A percentile compares a stretch with the other conserved stretches of the same genome.
Evolutionary conservation across 2,797 vertebrate genomes (phyloP).

Genomic region (Cossypha caffra): DNA sequence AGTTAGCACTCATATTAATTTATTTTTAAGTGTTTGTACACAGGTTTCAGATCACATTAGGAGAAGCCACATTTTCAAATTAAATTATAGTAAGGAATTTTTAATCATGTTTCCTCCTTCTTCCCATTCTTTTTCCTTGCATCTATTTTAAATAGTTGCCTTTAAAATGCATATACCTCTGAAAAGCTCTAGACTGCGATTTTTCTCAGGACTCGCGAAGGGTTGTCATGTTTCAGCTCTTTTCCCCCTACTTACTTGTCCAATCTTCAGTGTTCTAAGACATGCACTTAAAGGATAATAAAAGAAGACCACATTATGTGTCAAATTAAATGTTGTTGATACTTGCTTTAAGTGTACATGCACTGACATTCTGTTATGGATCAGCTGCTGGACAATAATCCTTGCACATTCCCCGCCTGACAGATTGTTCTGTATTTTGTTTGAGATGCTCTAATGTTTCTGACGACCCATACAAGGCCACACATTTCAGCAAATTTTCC

Average conservation of each 20-base stretch:
- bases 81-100: slow-evolving; percentile 15
- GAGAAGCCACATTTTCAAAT: not conserved
- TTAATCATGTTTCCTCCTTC: not conserved
- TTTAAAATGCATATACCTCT: slow-evolving; percentile 17
- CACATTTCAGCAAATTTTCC: slow-evolving; percentile 76
- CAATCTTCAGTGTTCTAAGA: slow-evolving; percentile 53
- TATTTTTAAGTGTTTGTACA: slow-evolving; percentile 12
- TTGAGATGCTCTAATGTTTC: slow-evolving; percentile 70
- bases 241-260: slow-evolving; percentile 16
- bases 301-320: slow-evolving; percentile 67
- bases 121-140: not conserved
- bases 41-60: not conserved
- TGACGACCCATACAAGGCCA: slow-evolving; percentile 75
- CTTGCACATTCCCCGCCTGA: slow-evolving; percentile 61
- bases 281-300: slow-evolving; percentile 60
- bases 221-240: slow-evolving; percentile 28
- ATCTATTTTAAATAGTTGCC: slow-evolving; percentile 5
- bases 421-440: slow-evolving; percentile 69
- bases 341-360: slow-evolving; percentile 45
- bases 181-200: not conserved
- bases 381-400: slow-evolving; percentile 66
- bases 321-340: slow-evolving; percentile 70
- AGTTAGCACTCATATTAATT: slow-evolving; percentile 1
- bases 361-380: slow-evolving; percentile 63
- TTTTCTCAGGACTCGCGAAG: not conserved